These are phyloP conservation scores for Pocillopora grandis DNA, from an alignment of 92 coral and sea anemone genomes.

Conservation along the genomic window DNA sequence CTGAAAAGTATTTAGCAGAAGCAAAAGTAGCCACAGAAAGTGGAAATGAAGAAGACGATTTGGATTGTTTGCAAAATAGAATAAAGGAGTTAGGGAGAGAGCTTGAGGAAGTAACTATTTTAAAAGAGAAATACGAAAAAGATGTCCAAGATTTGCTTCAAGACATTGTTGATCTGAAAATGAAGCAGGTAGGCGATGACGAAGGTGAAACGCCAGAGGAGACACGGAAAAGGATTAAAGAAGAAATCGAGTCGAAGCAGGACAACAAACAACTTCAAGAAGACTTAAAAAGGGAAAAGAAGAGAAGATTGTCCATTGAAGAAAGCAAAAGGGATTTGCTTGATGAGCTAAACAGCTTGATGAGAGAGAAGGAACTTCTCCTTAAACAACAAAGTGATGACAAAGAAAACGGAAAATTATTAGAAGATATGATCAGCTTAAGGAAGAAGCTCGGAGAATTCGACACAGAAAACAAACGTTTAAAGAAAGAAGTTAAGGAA, in stretches of 20 bases:
- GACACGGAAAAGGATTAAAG: slow-evolving; percentile 37
- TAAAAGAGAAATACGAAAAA: slow-evolving; percentile 60
- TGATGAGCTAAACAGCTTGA: slow-evolving; percentile 48
- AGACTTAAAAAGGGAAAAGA: slow-evolving; percentile 45
- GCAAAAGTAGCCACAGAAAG: neutral
- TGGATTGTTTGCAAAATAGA: slow-evolving; percentile 22
- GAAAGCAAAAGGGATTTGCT: slow-evolving; percentile 56
- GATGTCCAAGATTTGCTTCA: slow-evolving; percentile 72
- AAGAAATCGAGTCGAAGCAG: slow-evolving; percentile 49
- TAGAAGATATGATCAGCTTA: slow-evolving; percentile 41
- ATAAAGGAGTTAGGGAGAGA: slow-evolving; percentile 44
- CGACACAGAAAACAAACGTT: slow-evolving; percentile 32
- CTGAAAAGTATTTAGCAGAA: neutral
- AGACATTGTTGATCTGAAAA: slow-evolving; percentile 71
- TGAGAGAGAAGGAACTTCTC: slow-evolving; percentile 45
- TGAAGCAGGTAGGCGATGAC: slow-evolving; percentile 57
- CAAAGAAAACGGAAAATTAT: slow-evolving; percentile 1
- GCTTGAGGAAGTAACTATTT: slow-evolving; percentile 55
- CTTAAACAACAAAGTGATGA: slow-evolving; percentile 38
- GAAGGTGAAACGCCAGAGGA: slow-evolving; percentile 51
- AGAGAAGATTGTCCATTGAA: slow-evolving; percentile 38
- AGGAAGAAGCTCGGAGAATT: slow-evolving; percentile 41
- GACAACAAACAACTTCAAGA: slow-evolving; percentile 61
- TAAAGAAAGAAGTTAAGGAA: slow-evolving; percentile 47
- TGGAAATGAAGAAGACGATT: neutral